Base-by-base conservation (phyloP, 2,113 vertebrate species). In the Chascanopsetta lugubris region DNA sequence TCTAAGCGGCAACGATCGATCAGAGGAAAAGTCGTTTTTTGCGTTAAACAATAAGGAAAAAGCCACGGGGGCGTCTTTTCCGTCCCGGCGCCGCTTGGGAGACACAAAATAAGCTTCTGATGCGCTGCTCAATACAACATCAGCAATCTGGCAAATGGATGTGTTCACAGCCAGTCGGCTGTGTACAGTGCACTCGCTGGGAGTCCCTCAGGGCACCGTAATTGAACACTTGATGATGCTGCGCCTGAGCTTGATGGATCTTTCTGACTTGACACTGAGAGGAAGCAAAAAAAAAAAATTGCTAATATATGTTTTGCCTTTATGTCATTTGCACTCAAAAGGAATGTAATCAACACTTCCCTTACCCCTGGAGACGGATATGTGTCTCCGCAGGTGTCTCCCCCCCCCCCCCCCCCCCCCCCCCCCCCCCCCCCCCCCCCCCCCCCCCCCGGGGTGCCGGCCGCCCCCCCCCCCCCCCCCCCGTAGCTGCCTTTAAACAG, bases 161-260 rank as follows among this genome's bases (percentile, higher is more conserved):
- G 70, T 30, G 58, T 48, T 72, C 73, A 76, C 73, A 62, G 67
- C 48, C 85, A 60, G 72, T 78, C 43, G 80, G 80, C 48, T 51
- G 64, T 34, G n/a, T 9, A 26, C 12, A 18, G 65, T 18, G 74
- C 25, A 63, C 54, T 60, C 55, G 72, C 72, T 40, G 26, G 57
- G 65, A 65, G 70, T 79, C 82, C 82, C 85, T 78, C 7, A 65
- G 72, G 87, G 78, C 57, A 59, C 36, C 1, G 64, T 88, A 84
- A 86, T 86, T 86, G 78, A 85, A 85, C 79, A 72, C 79, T 83
- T 85, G 85, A 86, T 85, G 83, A 87, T 83, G 70, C 69, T 84
- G 83, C 79, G 27, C 77, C 88, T 83, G 73, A 61, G 6, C 55
- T 38, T 87, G 84, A 89, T 85, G 81, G 69, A 90, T 89, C 75